Conservation (phyloP, 2,797 vertebrate genomes). For the Otolemur crassicaudatus region DNA sequence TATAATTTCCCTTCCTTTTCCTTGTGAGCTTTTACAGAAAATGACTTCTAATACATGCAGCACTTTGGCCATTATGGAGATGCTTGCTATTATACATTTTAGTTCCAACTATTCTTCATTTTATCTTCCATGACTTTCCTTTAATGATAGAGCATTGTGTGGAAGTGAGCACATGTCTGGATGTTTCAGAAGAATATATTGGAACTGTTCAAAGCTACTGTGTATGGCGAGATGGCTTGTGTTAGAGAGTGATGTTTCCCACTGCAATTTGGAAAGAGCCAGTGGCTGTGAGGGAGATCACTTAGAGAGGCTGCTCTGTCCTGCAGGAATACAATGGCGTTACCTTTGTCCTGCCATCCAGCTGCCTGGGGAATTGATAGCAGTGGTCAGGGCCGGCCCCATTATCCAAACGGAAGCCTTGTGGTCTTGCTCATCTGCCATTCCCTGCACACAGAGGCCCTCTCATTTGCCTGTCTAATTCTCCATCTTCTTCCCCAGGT, state of each 20-base stretch:
- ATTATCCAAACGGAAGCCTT: conserved; percentile 78
- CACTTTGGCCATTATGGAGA: conserved; percentile 63
- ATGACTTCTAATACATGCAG: conserved; percentile 72
- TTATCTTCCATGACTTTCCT: conserved; percentile 71
- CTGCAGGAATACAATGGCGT: conserved; percentile 70
- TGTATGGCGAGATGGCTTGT: conserved; percentile 52
- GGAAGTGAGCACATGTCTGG: conserved; percentile 54
- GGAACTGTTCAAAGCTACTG: conserved; percentile 62
- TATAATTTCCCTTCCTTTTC: conserved; percentile 72
- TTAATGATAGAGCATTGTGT: conserved; percentile 69
- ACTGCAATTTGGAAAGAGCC: conserved; percentile 66
- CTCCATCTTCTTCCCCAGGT: conserved; percentile 62
- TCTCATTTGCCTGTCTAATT: conserved; percentile 68
- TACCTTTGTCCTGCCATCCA: conserved; percentile 76
- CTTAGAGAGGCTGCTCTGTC: conserved; percentile 67
- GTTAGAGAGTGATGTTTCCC: conserved; percentile 64
- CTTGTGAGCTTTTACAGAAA: conserved; percentile 69
- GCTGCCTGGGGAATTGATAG: conserved; percentile 74
- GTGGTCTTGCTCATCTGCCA: conserved; percentile 48
- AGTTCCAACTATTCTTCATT: conserved; percentile 69
- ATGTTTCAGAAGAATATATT: conserved; percentile 55
- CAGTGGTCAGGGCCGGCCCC: conserved; percentile 44
- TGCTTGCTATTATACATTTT: conserved; percentile 65
- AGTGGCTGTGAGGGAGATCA: conserved; percentile 56
- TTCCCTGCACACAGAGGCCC: conserved; percentile 44